phyloP scores from a whole-genome alignment of 53 echinoderm and acorn worm genomes.

The Astropecten irregularis region DNA sequence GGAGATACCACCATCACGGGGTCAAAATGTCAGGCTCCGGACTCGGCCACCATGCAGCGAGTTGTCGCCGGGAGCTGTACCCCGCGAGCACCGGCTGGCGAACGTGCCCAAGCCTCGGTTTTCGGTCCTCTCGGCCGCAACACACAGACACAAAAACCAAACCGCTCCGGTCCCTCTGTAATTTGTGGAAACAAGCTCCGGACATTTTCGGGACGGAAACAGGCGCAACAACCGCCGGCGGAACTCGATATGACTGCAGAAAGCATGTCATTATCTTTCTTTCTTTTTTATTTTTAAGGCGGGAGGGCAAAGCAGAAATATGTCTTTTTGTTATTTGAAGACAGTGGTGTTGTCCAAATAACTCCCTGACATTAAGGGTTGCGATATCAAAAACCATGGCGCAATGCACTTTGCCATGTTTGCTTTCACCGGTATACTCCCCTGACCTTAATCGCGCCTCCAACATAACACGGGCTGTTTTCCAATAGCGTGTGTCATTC shows the following conservation, averaged over 20 bases:
- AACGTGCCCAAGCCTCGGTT: slow-evolving; percentile 43
- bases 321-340: background rate
- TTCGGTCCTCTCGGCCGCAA: slow-evolving; percentile 1
- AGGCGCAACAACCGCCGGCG: slow-evolving; percentile 1
- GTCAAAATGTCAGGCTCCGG: slow-evolving; percentile 48
- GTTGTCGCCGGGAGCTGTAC: slow-evolving; percentile 40
- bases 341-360: slow-evolving; percentile 14
- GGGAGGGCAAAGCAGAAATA: background rate
- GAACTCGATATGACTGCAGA: background rate
- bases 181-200: slow-evolving; percentile 64
- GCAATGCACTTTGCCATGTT: slow-evolving; percentile 18
- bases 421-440: background rate
- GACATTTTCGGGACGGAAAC: slow-evolving; percentile 52
- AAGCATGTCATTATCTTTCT: slow-evolving; percentile 37
- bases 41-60: slow-evolving; percentile 32
- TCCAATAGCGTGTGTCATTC: no score
- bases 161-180: no score
- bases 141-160: no score
- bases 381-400: background rate
- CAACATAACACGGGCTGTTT: no score
- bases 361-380: no score
- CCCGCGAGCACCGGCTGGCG: slow-evolving; percentile 36
- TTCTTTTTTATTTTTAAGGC: no score
- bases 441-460: slow-evolving; percentile 13
- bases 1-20: slow-evolving; percentile 35